These are phyloP conservation scores for Tetranychus truncatus DNA, from an alignment of 2,888 invertebrate genomes.

Conservation along the genomic window DNA sequence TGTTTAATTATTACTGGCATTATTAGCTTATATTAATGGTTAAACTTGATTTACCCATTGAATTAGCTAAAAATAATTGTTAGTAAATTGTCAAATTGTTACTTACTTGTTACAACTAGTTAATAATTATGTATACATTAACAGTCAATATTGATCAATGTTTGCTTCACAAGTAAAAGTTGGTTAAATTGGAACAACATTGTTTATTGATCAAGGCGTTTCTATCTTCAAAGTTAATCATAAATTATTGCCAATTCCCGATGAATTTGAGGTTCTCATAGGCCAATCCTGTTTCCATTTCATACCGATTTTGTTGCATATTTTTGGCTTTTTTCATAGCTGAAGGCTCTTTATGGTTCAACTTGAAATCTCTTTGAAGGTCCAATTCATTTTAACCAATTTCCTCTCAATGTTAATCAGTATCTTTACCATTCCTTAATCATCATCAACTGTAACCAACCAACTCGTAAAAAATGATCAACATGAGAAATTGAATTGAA, in stretches of 20 bases:
- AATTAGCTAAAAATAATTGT: constrained; percentile 4
- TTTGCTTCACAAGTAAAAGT: background rate
- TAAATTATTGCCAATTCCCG: background rate
- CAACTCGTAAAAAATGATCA: background rate
- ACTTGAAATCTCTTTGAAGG: background rate
- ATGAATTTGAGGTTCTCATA: background rate
- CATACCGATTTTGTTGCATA: background rate
- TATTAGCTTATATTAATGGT: no score
- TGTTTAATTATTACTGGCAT: no score
- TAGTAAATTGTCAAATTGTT: constrained; percentile 9
- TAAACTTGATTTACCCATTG: no score
- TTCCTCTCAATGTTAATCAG: background rate
- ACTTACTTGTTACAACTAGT: background rate
- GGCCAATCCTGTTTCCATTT: background rate
- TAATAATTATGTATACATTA: background rate
- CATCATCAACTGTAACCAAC: background rate
- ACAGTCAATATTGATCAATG: constrained; percentile 1
- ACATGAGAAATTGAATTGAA: background rate
- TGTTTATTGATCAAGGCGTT: background rate
- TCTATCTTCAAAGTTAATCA: background rate
- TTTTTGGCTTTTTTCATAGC: background rate
- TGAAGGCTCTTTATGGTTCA: background rate
- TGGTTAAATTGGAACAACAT: background rate
- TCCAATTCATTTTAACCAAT: background rate
- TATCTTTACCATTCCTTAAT: background rate